Evolutionary conservation across 2,888 invertebrate genomes (phyloP), one percentile per base, ranked within the genome.

Genomic region (Iphiclides podalirius): DNA sequence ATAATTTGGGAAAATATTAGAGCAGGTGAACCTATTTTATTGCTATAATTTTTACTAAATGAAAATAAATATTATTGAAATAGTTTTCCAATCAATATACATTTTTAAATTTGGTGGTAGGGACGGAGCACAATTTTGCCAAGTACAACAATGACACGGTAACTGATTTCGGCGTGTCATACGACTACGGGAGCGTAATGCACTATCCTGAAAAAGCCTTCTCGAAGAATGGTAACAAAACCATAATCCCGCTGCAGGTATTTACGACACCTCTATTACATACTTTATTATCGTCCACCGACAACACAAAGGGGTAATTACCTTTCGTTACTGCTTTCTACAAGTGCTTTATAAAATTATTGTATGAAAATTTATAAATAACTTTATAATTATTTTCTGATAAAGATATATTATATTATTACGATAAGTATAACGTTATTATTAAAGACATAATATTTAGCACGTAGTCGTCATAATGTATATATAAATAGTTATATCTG

Each of bases 161-260:
- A 4, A 91, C 92, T 0, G 92, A 93, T 63, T 93, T 91, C 60
- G 92, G 92, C 1, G 90, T 93, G 28, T 74, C 84, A 1, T 94
- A 94, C 61, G 94, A 94, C 72, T 94, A 93, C 58, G 82, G 78
- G 6, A 94, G 94, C 63, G 90, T 94, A 0, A 93, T 94, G 93
- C 94, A 94, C 64, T 94, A 94, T 60, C 90, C 92, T 36, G 87
- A 87, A 17, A 80, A 75, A 16, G 94, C 94, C 0, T 94, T 94
- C 66, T 91, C 93, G 0, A 91, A 90, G 62, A 93, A 94, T 70
- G 92, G 91, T 23, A 81, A 91, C 56, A 82, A 81, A 36, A 94
- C 94, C 0, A 94, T 94, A 39, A 86, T 92, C 34, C 91, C 94
- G 0, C 55, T 75, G 31, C 64, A 81, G 77, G 87, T 86, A 67